Conservation (phyloP, 2,797 vertebrate species). For the Remorina albescens region DNA sequence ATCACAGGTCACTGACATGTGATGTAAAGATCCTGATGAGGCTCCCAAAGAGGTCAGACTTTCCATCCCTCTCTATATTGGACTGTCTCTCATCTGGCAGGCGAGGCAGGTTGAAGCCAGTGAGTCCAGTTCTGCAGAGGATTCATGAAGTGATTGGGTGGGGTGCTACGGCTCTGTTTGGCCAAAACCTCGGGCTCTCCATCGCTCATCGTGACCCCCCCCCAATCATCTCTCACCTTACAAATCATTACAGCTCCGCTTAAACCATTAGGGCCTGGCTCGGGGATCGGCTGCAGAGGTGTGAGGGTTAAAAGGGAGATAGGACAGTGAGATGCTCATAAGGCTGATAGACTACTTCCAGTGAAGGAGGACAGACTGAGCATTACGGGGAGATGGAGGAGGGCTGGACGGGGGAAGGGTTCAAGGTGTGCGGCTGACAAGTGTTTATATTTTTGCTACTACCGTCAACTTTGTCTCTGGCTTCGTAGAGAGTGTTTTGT, state of each 20-base stretch:
- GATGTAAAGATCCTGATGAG: background rate
- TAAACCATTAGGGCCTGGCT: constrained; percentile 78
- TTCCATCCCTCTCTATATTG: constrained; percentile 9
- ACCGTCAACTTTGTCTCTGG: constrained; percentile 41
- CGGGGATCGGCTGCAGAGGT: constrained; percentile 16
- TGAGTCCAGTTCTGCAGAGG: constrained; percentile 41
- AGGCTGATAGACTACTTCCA: constrained; percentile 73
- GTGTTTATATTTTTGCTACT: constrained; percentile 58
- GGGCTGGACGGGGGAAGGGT: constrained; percentile 47
- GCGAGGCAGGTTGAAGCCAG: constrained; percentile 4
- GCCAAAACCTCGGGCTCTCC: constrained; percentile 43
- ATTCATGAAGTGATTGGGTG: constrained; percentile 75
- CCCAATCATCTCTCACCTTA: constrained; percentile 83
- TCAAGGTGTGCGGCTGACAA: constrained; percentile 63
- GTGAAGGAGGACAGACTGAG: constrained; percentile 67
- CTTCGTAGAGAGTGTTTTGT: constrained; percentile 28
- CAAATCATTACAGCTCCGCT: constrained; percentile 83
- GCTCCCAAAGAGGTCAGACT: background rate
- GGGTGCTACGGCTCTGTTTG: constrained; percentile 59
- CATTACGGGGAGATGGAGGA: constrained; percentile 49
- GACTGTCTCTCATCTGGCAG: constrained; percentile 35
- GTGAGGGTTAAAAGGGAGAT: constrained; percentile 22
- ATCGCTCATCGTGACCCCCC: constrained; percentile 54
- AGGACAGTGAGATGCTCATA: constrained; percentile 60
- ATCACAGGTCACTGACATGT: background rate